Conservation (phyloP, 2,797 vertebrate species). For the Poecilia picta region DNA sequence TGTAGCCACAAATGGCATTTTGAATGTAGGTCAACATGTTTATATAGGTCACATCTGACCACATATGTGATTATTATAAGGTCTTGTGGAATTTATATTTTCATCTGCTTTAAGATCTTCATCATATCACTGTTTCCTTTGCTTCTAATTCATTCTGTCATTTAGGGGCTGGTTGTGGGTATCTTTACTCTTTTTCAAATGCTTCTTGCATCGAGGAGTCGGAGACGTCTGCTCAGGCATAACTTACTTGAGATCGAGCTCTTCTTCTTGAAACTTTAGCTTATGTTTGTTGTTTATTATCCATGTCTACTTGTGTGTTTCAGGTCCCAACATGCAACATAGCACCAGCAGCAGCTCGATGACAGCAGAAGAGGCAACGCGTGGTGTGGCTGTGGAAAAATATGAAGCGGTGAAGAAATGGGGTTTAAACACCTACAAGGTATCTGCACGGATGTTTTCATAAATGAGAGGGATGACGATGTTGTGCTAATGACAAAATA, state of each 20-base stretch:
- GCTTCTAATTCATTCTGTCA: conserved; percentile 22
- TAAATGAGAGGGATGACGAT: not conserved
- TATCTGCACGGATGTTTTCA: conserved; percentile 47
- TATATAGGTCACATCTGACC: not conserved
- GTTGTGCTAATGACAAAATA: not conserved
- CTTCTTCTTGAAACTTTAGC: not conserved
- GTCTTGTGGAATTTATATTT: not conserved
- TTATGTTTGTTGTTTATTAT: not conserved
- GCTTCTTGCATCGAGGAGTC: not conserved
- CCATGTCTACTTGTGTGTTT: conserved; percentile 11
- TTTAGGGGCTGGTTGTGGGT: conserved; percentile 8
- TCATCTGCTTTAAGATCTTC: not conserved
- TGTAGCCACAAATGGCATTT: not conserved
- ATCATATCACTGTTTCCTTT: conserved; percentile 5
- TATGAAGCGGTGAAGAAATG: conserved; percentile 94
- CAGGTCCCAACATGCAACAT: conserved; percentile 89
- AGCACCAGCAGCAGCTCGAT: conserved; percentile 78
- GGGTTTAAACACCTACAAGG: conserved; percentile 97
- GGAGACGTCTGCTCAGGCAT: not conserved
- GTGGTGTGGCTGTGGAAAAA: conserved; percentile 93
- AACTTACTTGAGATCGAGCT: conserved; percentile 11
- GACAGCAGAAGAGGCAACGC: conserved; percentile 83
- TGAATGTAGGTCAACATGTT: not conserved
- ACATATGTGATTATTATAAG: not conserved
- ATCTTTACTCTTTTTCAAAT: not conserved